Conservation (phyloP, 2,113 vertebrate genomes). For the Leucopsar rothschildi region DNA sequence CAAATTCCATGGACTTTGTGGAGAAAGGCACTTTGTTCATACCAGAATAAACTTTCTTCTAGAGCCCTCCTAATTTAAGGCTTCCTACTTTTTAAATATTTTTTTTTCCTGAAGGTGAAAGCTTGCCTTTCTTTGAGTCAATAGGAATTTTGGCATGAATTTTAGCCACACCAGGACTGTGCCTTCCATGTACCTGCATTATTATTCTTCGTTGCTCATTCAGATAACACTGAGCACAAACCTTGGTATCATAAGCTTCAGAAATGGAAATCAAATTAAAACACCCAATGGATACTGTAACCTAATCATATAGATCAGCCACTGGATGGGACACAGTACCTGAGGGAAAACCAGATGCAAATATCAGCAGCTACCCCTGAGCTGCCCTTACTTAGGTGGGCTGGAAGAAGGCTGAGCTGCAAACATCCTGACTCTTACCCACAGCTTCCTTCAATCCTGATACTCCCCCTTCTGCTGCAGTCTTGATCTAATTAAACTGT, state of each 20-base stretch:
- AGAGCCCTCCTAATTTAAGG: neutral
- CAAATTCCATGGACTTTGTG: neutral
- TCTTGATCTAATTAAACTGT: slow-evolving; percentile 66
- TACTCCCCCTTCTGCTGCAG: neutral
- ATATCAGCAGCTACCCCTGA: neutral
- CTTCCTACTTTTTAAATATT: neutral
- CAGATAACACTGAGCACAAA: neutral
- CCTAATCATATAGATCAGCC: neutral
- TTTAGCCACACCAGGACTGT: neutral
- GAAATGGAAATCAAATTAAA: neutral
- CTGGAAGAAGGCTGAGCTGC: neutral
- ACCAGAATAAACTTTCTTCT: neutral
- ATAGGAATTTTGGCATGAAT: neutral
- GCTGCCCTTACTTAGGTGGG: neutral
- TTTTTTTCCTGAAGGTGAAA: neutral
- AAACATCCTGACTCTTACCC: neutral
- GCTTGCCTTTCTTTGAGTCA: neutral
- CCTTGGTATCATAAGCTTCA: neutral
- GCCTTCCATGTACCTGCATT: neutral
- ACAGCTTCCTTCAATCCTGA: slow-evolving; percentile 4
- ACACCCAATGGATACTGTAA: neutral
- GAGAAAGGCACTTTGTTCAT: neutral
- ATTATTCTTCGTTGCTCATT: neutral
- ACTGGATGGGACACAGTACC: neutral
- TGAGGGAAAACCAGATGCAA: neutral